Base-by-base conservation (phyloP, 2,113 vertebrate genomes). In the Albula glossodonta region DNA sequence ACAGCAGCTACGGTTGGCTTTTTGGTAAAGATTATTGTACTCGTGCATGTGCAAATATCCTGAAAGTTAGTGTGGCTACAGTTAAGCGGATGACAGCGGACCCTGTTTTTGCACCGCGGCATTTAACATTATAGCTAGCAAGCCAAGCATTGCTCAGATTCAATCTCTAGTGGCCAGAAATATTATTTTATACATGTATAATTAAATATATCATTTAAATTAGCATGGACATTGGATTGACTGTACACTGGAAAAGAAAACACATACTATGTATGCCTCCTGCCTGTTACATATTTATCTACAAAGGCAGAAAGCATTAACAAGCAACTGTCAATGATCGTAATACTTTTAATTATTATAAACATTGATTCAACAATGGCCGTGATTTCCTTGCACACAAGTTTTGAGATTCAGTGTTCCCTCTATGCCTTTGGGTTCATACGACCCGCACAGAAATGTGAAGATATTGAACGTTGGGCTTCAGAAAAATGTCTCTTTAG, bases 391-490 rank as follows among this genome's bases (percentile, higher is more conserved):
- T 74, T 74, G 8, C 10, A 31, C 1, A 70, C 63, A 70, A 70
- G 70, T 74, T 2, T 74, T 25, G 70, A 2, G 81, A 74, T 89
- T 95, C 95, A 95, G 95, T 95, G 93, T 92, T 94, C 94, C 95
- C 92, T 93, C 93, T 93, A 93, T 88, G 93, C 94, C 94, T 93
- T 87, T 10, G 66, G 53, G 51, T 89, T 87, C 86, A 88, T 87
- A 91, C 85, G 88, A 82, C 17, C 50, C 63, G 31, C 8, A 83
- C 13, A 78, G 57, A 77, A 53, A 70, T 60, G 56, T 15, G 2
- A 66, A 66, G 60, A 83, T 2, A 22, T 50, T 41, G 41, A 15
- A 84, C 74, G 3, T 77, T 10, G 52, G 60, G 9, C 31, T 41
- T 41, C 31, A 41, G 31, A 41, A 41, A 41, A 41, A 41, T 41